phyloP scores from a whole-genome alignment of 2,888 invertebrate genomes.

The Micropterix aruncella region DNA sequence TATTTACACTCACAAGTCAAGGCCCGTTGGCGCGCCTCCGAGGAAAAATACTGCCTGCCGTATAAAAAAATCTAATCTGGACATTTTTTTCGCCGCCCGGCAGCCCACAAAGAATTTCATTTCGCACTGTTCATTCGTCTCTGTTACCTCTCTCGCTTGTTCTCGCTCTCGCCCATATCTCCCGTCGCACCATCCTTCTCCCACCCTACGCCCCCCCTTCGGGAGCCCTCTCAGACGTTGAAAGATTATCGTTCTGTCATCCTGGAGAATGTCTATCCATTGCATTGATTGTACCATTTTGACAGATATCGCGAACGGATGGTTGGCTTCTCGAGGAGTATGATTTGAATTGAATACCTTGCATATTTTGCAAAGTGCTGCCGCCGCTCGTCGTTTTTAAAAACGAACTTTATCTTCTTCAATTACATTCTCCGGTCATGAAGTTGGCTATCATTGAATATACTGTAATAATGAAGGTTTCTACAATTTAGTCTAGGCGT shows the following conservation, averaged over 20 bases:
- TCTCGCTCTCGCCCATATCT: constrained; percentile 36
- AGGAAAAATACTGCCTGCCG: constrained; percentile 19
- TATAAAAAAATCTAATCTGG: constrained; percentile 44
- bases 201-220: background rate
- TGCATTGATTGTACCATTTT: constrained; percentile 1
- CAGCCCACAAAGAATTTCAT: constrained; percentile 46
- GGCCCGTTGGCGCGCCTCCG: background rate
- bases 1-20: no score
- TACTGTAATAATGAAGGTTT: no score
- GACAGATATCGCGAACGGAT: background rate
- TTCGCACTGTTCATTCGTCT: constrained; percentile 46
- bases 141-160: constrained; percentile 26
- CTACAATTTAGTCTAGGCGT: no score
- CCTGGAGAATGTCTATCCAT: constrained; percentile 1
- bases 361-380: no score
- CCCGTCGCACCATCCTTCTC: background rate
- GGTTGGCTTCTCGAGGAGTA: constrained; percentile 3
- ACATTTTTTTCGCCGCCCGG: constrained; percentile 44
- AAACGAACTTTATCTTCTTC: no score
- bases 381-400: no score
- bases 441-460: no score
- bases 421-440: no score
- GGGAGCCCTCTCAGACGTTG: constrained; percentile 15
- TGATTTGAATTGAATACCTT: no score
- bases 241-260: constrained; percentile 1